Evolutionary conservation across 2,797 vertebrate species (phyloP).

Genomic region (Anguilla megastoma): DNA sequence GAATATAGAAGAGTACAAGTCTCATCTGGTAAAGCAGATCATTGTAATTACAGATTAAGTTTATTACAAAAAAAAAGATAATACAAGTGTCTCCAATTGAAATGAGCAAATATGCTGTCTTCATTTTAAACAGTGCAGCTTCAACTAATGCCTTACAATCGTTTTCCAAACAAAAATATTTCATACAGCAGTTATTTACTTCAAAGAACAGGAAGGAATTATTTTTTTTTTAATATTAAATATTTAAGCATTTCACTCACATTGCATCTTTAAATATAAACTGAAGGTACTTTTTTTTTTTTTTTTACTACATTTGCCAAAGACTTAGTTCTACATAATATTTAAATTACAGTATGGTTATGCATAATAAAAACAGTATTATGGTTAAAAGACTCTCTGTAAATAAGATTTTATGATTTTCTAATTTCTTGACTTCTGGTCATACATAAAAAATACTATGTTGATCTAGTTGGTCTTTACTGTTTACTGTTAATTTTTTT

Average conservation of each 20-base stretch:
- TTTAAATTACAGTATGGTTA: conserved; percentile 85
- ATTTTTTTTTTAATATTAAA: conserved; percentile 28
- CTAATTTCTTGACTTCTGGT: conserved; percentile 81
- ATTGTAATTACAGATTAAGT: background rate
- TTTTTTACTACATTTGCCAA: conserved; percentile 87
- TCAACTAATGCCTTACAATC: conserved; percentile 72
- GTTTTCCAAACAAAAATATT: conserved; percentile 30
- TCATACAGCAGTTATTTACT: conserved; percentile 31
- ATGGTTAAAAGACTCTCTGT: conserved; percentile 83
- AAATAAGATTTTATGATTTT: conserved; percentile 72
- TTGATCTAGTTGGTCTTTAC: conserved; percentile 73
- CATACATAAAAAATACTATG: conserved; percentile 83
- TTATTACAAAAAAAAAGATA: conserved; percentile 6
- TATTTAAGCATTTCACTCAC: conserved; percentile 24
- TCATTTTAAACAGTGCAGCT: background rate
- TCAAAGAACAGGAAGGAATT: conserved; percentile 40
- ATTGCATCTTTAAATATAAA: conserved; percentile 62
- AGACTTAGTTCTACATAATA: conserved; percentile 83
- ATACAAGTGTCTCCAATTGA: background rate
- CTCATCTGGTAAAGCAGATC: background rate
- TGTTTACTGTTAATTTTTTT: conserved; percentile 40
- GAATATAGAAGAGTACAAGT: conserved; percentile 10
- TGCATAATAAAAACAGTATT: conserved; percentile 88
- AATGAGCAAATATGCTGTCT: conserved; percentile 17
- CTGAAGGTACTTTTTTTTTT: conserved; percentile 77